Percentiles rank a stretch among this genome's conserved stretches.
Conservation (phyloP, 2,888 invertebrate species). For the Lochmaea crataegi region DNA sequence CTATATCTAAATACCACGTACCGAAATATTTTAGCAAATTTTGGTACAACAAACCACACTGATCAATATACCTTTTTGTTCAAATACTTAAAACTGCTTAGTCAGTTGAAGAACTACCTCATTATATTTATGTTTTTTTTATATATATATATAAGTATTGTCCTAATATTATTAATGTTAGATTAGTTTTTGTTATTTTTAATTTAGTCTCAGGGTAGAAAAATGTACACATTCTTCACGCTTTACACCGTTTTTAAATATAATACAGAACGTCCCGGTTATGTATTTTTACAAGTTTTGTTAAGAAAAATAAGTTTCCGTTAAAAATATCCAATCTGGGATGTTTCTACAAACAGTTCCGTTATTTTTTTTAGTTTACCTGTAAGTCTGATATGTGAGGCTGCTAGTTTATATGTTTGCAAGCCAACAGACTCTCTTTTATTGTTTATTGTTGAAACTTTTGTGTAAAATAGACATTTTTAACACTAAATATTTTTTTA, state of each 20-base stretch:
- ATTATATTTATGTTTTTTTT: conserved; percentile 54
- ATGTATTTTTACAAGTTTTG: background rate
- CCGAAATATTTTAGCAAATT: background rate
- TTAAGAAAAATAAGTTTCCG: conserved; percentile 31
- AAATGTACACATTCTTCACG: conserved; percentile 36
- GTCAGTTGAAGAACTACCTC: conserved; percentile 60
- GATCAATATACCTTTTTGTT: conserved; percentile 46
- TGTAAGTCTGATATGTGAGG: conserved; percentile 62
- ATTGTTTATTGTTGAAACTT: conserved; percentile 31
- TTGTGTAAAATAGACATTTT: conserved; percentile 20
- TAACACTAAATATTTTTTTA: conserved; percentile 3
- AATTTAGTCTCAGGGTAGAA: conserved; percentile 59
- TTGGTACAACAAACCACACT: conserved; percentile 17
- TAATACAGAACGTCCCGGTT: background rate
- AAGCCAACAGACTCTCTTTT: conserved; percentile 56
- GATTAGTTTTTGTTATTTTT: conserved; percentile 47
- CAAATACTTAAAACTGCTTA: conserved; percentile 56
- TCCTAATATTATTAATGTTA: conserved; percentile 55
- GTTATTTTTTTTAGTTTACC: conserved; percentile 50
- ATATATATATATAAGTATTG: conserved; percentile 51
- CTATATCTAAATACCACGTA: background rate
- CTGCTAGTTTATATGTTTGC: conserved; percentile 61
- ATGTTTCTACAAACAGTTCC: conserved; percentile 36
- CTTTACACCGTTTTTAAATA: conserved; percentile 28
- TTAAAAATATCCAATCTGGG: conserved; percentile 18